Percentiles rank a stretch among this genome's conserved stretches.
Conservation (phyloP, 2,797 vertebrate genomes). For the Lutjanus campechanus region DNA sequence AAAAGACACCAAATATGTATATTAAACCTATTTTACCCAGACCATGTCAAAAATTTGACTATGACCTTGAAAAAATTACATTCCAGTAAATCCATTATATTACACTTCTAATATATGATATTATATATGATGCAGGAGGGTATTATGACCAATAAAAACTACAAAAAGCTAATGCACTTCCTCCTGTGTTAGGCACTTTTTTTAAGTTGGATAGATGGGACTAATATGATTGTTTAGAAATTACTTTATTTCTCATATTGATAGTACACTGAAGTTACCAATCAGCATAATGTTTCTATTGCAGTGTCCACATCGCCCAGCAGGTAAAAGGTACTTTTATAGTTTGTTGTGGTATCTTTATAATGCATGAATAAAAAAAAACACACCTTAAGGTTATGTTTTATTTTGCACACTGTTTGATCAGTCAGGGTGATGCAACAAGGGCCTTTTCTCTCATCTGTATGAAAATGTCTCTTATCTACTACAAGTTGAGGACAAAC, state of each 20-base stretch:
- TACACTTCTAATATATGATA: too few species aligned
- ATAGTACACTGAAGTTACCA: neutral
- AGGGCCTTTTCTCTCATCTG: neutral
- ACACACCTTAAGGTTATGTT: neutral
- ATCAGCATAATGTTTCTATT: neutral
- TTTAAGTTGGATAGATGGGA: too few species aligned
- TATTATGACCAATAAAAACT: too few species aligned
- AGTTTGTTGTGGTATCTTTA: neutral
- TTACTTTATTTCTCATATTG: neutral
- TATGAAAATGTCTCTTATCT: conserved; percentile 12
- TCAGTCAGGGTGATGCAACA: neutral
- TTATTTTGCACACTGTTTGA: neutral
- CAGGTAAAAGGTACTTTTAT: conserved; percentile 6
- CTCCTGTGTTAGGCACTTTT: too few species aligned
- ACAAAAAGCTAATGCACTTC: too few species aligned
- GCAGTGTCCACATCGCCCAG: neutral
- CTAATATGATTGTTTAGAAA: neutral
- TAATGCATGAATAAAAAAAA: neutral
- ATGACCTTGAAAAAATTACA: too few species aligned
- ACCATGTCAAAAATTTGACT: too few species aligned
- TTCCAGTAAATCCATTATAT: too few species aligned
- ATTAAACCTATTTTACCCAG: too few species aligned
- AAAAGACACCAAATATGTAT: too few species aligned
- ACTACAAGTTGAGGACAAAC: conserved; percentile 15
- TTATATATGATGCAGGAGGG: too few species aligned